Evolutionary conservation across 2,113 vertebrate species (phyloP).

Genomic region (Chaenogobius annularis): DNA sequence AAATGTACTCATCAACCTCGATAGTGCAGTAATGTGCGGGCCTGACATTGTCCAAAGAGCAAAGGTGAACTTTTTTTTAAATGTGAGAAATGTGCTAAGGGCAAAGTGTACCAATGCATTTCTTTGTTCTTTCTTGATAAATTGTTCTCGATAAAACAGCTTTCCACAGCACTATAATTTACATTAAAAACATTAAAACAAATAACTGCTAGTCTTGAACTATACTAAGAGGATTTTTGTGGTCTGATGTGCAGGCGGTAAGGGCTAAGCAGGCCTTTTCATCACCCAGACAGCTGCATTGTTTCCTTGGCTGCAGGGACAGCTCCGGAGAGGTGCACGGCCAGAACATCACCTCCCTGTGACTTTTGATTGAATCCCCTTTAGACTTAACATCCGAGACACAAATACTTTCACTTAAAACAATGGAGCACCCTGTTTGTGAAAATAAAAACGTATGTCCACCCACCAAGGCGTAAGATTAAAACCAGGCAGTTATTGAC

Average conservation of each 20-base stretch:
- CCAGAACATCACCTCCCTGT: conserved; percentile 32
- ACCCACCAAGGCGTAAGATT: not conserved
- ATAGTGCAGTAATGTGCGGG: not conserved
- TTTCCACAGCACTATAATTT: not conserved
- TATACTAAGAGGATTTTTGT: not conserved
- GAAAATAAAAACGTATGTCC: not conserved
- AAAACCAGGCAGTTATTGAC: not conserved
- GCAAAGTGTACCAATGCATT: no score
- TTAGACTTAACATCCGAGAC: conserved; percentile 32
- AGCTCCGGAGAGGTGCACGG: conserved; percentile 36
- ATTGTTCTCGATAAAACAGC: not conserved
- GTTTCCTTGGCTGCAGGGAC: conserved; percentile 58
- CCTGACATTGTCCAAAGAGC: no score
- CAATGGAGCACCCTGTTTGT: conserved; percentile 19
- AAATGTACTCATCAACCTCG: not conserved
- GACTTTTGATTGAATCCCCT: conserved; percentile 55
- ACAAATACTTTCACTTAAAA: conserved; percentile 19
- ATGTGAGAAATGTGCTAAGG: not conserved
- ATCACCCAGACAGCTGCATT: conserved; percentile 70
- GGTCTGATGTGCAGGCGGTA: conserved; percentile 20
- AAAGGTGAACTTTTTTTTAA: no score
- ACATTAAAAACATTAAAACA: not conserved
- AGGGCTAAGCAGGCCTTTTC: conserved; percentile 49
- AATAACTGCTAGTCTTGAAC: conserved; percentile 7
- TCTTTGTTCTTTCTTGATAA: no score